A percentile compares a stretch with the other conserved stretches of the same genome.
phyloP scores from a whole-genome alignment of 1,140 invertebrate genomes.

The Anoplolepis gracilipes region DNA sequence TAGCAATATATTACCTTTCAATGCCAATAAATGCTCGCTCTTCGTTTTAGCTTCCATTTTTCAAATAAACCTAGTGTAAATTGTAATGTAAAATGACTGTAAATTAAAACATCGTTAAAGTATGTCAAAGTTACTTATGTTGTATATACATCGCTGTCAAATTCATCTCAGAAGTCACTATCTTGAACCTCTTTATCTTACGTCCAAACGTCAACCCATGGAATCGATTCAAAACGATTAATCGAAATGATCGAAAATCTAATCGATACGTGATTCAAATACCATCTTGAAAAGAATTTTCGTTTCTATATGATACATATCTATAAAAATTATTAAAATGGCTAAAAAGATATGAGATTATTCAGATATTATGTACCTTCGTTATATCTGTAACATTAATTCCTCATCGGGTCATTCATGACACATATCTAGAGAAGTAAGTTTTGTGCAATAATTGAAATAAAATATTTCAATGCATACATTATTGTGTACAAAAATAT shows the following conservation, averaged over 20 bases:
- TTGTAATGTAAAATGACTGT: neutral
- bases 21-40: constrained; percentile 81
- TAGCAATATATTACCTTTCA: constrained; percentile 78
- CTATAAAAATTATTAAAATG: neutral
- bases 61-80: neutral
- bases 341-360: neutral
- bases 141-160: constrained; percentile 9
- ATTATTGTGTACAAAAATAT: no score
- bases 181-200: constrained; percentile 50
- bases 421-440: no score
- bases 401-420: no score
- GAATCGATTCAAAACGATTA: constrained; percentile 34
- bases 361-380: neutral
- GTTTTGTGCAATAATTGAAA: no score
- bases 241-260: neutral
- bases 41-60: constrained; percentile 81
- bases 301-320: neutral
- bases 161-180: neutral
- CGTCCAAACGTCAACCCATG: neutral
- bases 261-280: constrained; percentile 16
- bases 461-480: no score
- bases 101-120: neutral
- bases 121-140: neutral
- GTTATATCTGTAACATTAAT: neutral
- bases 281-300: neutral